phyloP scores from a whole-genome alignment of 2,113 vertebrate genomes.

The Syngnathus scovelli region DNA sequence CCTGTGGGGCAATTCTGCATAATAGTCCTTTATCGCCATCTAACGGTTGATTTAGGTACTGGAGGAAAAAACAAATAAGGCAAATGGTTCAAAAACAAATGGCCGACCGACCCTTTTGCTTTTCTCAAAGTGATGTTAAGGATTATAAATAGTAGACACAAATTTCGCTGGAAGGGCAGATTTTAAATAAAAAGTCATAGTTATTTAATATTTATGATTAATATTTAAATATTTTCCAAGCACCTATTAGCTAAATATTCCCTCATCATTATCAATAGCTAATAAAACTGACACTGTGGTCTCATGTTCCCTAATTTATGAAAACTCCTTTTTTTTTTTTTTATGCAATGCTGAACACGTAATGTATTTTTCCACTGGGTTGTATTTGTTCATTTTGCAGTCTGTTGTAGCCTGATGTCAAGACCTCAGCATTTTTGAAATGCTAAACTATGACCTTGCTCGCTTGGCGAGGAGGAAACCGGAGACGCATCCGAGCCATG shows the following conservation, averaged over 20 bases:
- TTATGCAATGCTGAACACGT: no score
- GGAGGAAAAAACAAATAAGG: neutral
- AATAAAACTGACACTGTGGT: no score
- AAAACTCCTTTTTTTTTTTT: no score
- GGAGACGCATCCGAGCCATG: constrained; percentile 17
- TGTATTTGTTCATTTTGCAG: constrained; percentile 4
- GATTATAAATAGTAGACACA: neutral
- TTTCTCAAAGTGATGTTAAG: neutral
- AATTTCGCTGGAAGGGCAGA: neutral
- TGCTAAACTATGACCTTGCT: neutral
- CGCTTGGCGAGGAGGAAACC: constrained; percentile 2
- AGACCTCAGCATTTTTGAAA: constrained; percentile 17
- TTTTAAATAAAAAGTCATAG: no score
- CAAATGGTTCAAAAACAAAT: neutral
- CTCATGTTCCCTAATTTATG: no score
- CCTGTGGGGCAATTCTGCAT: constrained; percentile 1
- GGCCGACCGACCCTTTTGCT: neutral
- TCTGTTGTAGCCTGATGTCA: constrained; percentile 28
- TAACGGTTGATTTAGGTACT: constrained; percentile 35
- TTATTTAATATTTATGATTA: no score
- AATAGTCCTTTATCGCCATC: constrained; percentile 42
- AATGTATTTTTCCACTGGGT: no score
- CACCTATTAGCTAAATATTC: no score
- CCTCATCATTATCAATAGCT: no score
- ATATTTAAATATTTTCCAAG: no score